Evolutionary conservation across 2,888 invertebrate genomes (phyloP), one percentile per base, ranked within the genome.

Genomic region (Drosophila percnosoma): DNA sequence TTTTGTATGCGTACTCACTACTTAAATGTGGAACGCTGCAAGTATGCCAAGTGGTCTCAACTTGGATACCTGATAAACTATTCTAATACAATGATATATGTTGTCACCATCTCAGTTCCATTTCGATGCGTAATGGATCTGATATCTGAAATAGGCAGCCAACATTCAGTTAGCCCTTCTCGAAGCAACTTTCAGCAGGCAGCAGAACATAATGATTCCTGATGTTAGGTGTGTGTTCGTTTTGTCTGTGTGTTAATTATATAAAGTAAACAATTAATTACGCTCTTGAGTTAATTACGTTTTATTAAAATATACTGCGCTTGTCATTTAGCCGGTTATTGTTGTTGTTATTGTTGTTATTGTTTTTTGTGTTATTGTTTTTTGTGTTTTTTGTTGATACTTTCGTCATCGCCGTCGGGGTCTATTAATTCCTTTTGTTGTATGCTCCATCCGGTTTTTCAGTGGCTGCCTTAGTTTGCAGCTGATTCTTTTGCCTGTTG

Each of bases 241-340:
- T 49, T 18, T 18, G 10, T 15, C 38, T 7, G 38, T 11, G 38
- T 11, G 55, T 38, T 27, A 54, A 53, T 66, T 53, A 54, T 21
- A 64, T 63, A 63, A 66, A 57, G 59, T 59, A 62, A 63, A 69
- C 65, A 65, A 65, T 63, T 70, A 64, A 69, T 70, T 66, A 75
- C 31, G 66, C 58, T 57, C 60, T 51, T 68, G 54, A 78, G 68
- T 81, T 67, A 78, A 83, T 72, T 73, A 75, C 66, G 68, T 73
- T 83, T 67, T 59, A 78, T 66, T 64, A 53, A 71, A 62, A 73
- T 60, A 58, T 48, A 78, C 15, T 86, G 75, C 87, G 73, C 54
- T 73, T 80, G 75, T 57, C 84, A 80, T 88, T 88, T 80, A 78
- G 89, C 89, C 84, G 83, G 87, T 78, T 83, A 72, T 68, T 58